Evolutionary conservation across 1,140 invertebrate species (phyloP).

Genomic region (Philotrypesis tridentata): DNA sequence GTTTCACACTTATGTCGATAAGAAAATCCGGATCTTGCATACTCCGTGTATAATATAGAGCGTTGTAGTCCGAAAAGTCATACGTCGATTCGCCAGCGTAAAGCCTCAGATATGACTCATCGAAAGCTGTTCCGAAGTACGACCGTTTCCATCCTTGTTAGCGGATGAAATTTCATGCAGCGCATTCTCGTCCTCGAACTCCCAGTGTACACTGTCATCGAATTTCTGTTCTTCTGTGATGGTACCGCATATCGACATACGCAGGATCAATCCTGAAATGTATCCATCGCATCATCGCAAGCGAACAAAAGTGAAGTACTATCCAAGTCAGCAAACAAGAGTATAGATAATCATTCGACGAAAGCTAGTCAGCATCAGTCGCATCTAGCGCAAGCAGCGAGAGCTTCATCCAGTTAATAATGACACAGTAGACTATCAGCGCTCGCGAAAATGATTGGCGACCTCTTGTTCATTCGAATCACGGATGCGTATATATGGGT

Average conservation of each 20-base stretch:
- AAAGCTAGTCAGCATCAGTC: background rate
- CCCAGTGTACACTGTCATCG: slow-evolving; percentile 71
- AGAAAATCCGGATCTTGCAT: too few species aligned
- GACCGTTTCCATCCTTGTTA: slow-evolving; percentile 55
- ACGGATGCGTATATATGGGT: background rate
- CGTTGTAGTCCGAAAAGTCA: too few species aligned
- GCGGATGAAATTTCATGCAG: slow-evolving; percentile 55
- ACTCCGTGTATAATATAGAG: too few species aligned
- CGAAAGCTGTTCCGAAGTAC: slow-evolving; percentile 58
- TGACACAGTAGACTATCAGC: background rate
- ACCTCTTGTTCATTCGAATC: background rate
- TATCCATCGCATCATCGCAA: background rate
- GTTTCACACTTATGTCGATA: background rate
- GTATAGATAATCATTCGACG: background rate
- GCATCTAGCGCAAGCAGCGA: background rate
- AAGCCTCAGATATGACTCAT: slow-evolving; percentile 65
- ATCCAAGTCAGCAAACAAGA: background rate
- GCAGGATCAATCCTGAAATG: slow-evolving; percentile 67
- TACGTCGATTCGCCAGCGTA: background rate
- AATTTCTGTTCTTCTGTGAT: slow-evolving; percentile 71
- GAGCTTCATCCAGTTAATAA: background rate
- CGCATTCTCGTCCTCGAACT: slow-evolving; percentile 66
- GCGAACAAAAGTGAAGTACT: background rate
- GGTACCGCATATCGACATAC: slow-evolving; percentile 66
- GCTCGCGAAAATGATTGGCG: background rate